phyloP scores from a whole-genome alignment of 1,140 invertebrate genomes.

The Aphis gossypii region DNA sequence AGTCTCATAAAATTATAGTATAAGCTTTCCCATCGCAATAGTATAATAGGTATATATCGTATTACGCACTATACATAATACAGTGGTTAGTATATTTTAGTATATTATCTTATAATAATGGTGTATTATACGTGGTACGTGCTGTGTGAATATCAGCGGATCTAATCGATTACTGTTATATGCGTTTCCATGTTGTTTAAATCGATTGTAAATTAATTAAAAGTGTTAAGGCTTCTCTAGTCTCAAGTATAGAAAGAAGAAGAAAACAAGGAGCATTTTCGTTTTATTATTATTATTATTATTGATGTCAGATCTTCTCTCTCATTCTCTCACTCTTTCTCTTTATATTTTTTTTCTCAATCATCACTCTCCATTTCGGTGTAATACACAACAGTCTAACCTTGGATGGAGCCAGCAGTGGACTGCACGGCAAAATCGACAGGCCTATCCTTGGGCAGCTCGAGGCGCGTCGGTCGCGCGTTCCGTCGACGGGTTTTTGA shows the following conservation, averaged over 20 bases:
- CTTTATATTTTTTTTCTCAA: not conserved
- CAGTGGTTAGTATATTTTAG: not conserved
- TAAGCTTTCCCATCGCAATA: slow-evolving; percentile 5
- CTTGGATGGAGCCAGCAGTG: slow-evolving; percentile 47
- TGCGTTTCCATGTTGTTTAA: slow-evolving; percentile 14
- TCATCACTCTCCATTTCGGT: slow-evolving; percentile 13
- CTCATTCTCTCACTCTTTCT: not conserved
- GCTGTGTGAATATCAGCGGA: slow-evolving; percentile 35
- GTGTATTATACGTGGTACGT: slow-evolving; percentile 32
- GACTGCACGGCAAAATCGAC: slow-evolving; percentile 44
- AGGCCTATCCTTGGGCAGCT: slow-evolving; percentile 55
- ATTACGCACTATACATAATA: not conserved
- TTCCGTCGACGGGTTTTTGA: slow-evolving; percentile 20
- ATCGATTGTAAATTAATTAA: slow-evolving; percentile 28
- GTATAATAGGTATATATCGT: not conserved
- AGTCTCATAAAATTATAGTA: not conserved
- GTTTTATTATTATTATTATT: not conserved
- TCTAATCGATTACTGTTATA: slow-evolving; percentile 36
- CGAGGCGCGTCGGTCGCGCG: slow-evolving; percentile 40
- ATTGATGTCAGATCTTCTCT: not conserved
- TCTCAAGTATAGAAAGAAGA: not conserved
- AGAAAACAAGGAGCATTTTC: slow-evolving; percentile 31
- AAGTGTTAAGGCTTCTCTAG: not conserved
- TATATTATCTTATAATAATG: slow-evolving; percentile 8
- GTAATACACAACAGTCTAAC: slow-evolving; percentile 44